Evolutionary conservation across 2,113 vertebrate species (phyloP).

Genomic region (Helogale parvula): DNA sequence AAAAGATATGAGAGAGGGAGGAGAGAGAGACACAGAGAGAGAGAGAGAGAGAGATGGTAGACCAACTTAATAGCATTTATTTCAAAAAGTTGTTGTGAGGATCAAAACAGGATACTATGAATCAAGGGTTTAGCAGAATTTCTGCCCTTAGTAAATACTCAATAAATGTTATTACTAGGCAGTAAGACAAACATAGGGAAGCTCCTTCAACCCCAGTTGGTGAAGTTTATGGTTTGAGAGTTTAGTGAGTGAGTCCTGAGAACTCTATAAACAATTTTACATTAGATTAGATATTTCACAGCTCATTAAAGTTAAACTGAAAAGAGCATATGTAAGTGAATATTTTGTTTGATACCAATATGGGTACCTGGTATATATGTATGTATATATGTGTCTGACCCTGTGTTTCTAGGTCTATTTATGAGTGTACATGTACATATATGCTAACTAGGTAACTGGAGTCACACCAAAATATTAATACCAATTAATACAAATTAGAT

Average conservation of each 20-base stretch:
- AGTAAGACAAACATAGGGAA: neutral
- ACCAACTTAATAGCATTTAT: neutral
- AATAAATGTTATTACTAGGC: neutral
- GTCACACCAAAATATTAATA: slow-evolving; percentile 35
- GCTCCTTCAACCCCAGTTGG: neutral
- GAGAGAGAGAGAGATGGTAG: neutral
- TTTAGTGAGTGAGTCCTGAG: neutral
- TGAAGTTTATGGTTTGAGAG: neutral
- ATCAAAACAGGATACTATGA: neutral
- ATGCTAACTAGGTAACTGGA: neutral
- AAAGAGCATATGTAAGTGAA: neutral
- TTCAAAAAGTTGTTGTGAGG: neutral
- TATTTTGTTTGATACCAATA: neutral
- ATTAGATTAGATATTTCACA: neutral
- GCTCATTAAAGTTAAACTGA: neutral
- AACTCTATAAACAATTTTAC: neutral
- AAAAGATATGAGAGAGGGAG: neutral
- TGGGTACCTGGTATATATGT: neutral
- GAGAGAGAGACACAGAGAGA: neutral
- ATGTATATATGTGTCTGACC: neutral
- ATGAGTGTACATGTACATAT: neutral
- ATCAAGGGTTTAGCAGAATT: neutral
- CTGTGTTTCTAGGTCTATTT: neutral
- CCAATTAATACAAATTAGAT: neutral
- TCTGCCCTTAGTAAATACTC: neutral